phyloP scores from a whole-genome alignment of 2,113 vertebrate genomes.

The Colistium nudipinnis region DNA sequence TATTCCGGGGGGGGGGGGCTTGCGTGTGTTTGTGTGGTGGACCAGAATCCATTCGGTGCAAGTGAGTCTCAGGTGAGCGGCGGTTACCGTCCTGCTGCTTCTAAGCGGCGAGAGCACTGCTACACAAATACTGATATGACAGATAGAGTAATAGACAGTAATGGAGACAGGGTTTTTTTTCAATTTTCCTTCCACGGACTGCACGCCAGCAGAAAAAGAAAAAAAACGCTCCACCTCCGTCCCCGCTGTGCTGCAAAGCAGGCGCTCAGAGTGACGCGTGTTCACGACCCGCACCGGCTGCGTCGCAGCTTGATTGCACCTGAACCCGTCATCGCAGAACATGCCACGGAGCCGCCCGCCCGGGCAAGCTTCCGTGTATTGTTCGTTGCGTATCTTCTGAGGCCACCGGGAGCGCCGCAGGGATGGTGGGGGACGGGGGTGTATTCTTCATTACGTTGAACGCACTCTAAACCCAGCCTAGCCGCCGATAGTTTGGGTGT shows the following conservation, averaged over 20 bases:
- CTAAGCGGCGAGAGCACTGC: conserved; percentile 8
- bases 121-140: conserved; percentile 3
- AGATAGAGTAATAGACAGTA: conserved; percentile 21
- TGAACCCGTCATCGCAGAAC: conserved; percentile 52
- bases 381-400: conserved; percentile 32
- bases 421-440: background rate
- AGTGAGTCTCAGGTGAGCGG: background rate
- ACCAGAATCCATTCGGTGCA: conserved; percentile 12
- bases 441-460: conserved; percentile 47
- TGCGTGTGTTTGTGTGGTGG: conserved; percentile 30
- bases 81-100: background rate
- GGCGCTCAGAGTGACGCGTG: conserved; percentile 51
- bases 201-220: background rate
- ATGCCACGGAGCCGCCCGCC: conserved; percentile 51
- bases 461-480: conserved; percentile 16
- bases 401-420: conserved; percentile 27
- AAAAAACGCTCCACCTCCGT: conserved; percentile 29
- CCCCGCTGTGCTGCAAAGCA: conserved; percentile 38
- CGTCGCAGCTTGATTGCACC: conserved; percentile 59
- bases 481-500: background rate
- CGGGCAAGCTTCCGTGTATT: conserved; percentile 30
- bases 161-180: conserved; percentile 50
- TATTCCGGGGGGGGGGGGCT: conserved; percentile 20
- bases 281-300: conserved; percentile 38
- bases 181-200: conserved; percentile 27